phyloP scores from a whole-genome alignment of 1,140 invertebrate species.

The Brachionus rubens region DNA sequence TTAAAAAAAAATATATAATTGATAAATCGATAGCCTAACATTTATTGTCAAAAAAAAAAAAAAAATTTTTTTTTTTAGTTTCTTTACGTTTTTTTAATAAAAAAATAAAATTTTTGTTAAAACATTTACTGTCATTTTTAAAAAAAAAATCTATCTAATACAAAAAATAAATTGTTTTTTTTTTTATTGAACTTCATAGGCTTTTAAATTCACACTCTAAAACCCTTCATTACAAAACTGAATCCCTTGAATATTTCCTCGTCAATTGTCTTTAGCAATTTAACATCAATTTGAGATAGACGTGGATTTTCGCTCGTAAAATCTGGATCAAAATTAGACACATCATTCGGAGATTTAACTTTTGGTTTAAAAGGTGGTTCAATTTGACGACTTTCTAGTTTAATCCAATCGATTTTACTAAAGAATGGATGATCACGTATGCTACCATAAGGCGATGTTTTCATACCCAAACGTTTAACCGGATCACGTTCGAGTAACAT shows the following conservation, averaged over 20 bases:
- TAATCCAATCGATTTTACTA: constrained; percentile 78
- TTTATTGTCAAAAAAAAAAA: too few relatives aligned
- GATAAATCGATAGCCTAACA: too few relatives aligned
- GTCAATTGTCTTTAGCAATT: constrained; percentile 91
- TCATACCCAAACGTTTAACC: constrained; percentile 78
- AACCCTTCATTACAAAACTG: constrained; percentile 81
- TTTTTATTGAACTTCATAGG: not conserved
- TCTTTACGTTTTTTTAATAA: too few relatives aligned
- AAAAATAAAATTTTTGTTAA: too few relatives aligned
- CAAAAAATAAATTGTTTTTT: too few relatives aligned
- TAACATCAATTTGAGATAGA: constrained; percentile 84
- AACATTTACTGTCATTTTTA: too few relatives aligned
- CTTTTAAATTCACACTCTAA: not conserved
- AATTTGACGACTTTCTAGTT: constrained; percentile 77
- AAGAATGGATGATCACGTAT: constrained; percentile 90
- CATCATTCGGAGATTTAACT: constrained; percentile 86
- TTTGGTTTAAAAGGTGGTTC: constrained; percentile 91
- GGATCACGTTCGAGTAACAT: constrained; percentile 91
- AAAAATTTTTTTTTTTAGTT: too few relatives aligned
- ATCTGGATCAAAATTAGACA: constrained; percentile 92
- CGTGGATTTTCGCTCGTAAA: constrained; percentile 87
- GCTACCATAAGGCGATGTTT: constrained; percentile 76
- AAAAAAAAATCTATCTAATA: too few relatives aligned
- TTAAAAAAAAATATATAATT: too few relatives aligned
- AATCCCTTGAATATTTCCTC: constrained; percentile 94